phyloP scores from a whole-genome alignment of 2,113 vertebrate genomes.

The Arizona elegans region DNA sequence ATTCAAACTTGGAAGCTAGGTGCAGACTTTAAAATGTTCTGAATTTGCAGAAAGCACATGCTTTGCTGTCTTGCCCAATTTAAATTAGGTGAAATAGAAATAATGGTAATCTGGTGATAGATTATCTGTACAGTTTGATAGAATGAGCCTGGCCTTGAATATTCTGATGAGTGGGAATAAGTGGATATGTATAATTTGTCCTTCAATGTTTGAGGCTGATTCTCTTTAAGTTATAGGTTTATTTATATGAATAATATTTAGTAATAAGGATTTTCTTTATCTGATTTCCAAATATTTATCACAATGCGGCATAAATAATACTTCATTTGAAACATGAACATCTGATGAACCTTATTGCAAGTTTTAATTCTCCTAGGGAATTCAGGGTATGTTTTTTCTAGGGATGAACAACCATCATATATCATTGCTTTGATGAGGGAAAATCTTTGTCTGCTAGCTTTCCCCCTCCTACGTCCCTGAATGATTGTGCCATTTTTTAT shows the following conservation, averaged over 20 bases:
- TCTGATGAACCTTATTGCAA: neutral
- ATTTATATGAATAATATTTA: neutral
- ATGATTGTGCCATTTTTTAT: neutral
- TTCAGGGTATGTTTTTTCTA: neutral
- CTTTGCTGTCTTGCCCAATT: neutral
- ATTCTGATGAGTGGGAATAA: neutral
- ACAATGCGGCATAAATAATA: neutral
- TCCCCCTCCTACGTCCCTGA: neutral
- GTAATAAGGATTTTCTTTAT: neutral
- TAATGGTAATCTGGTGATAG: too few relatives aligned
- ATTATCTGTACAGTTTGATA: neutral
- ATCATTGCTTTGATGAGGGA: neutral
- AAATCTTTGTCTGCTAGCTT: neutral
- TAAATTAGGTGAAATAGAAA: neutral
- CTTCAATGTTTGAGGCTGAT: neutral
- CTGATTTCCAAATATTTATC: neutral
- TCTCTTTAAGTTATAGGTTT: neutral
- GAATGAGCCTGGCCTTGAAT: neutral
- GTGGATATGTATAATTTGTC: neutral
- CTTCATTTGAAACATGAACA: neutral
- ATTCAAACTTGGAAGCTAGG: neutral
- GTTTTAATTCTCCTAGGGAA: neutral
- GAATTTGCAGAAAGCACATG: neutral
- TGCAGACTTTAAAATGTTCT: neutral
- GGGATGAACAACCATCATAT: neutral